phyloP scores from a whole-genome alignment of 2,113 vertebrate species.

The Spea bombifrons region DNA sequence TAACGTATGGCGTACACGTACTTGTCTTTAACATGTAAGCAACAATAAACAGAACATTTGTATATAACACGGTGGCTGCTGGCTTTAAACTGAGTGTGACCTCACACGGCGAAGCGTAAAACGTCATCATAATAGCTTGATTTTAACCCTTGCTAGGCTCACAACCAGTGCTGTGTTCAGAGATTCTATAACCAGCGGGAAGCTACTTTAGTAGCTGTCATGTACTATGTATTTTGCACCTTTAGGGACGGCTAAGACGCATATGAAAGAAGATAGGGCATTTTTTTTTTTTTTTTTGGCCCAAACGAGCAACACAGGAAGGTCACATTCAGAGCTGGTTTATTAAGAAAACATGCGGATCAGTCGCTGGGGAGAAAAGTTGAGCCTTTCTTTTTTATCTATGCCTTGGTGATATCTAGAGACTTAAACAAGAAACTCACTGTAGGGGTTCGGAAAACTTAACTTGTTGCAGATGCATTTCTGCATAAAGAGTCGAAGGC shows the following conservation, averaged over 20 bases:
- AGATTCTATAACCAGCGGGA: neutral
- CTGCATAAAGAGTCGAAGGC: slow-evolving; percentile 3
- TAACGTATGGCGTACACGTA: no score
- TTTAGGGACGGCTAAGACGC: slow-evolving; percentile 11
- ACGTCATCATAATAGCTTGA: neutral
- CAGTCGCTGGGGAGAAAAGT: slow-evolving; percentile 33
- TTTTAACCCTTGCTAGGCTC: neutral
- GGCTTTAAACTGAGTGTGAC: neutral
- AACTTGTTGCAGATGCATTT: slow-evolving; percentile 40
- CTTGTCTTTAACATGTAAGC: no score
- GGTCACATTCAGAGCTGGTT: slow-evolving; percentile 44
- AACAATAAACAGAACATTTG: neutral
- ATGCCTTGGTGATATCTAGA: neutral
- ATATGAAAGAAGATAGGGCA: slow-evolving; percentile 42
- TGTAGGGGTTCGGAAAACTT: slow-evolving; percentile 34
- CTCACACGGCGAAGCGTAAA: neutral
- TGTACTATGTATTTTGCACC: slow-evolving; percentile 20
- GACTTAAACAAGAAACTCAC: slow-evolving; percentile 34
- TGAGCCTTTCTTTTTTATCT: slow-evolving; percentile 24
- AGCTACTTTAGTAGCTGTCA: neutral
- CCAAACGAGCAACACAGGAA: slow-evolving; percentile 33
- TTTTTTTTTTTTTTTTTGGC: neutral
- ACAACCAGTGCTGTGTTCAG: neutral
- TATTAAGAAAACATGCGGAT: slow-evolving; percentile 48
- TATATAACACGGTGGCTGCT: neutral